These are phyloP conservation scores for Eurystomus gularis DNA, from an alignment of 2,113 vertebrate species.

Conservation along the genomic window DNA sequence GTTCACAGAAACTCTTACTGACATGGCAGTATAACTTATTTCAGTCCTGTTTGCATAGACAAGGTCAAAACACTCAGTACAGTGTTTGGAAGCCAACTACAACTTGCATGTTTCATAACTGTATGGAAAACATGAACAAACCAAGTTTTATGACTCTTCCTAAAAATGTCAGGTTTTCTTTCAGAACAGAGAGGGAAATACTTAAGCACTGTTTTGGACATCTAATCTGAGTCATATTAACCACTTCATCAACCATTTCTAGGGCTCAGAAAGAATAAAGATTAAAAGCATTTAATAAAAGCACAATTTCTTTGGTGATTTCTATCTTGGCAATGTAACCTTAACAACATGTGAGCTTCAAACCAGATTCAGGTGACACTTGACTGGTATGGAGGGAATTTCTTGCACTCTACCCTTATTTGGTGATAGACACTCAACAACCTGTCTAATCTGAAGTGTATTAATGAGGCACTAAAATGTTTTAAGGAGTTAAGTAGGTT, in stretches of 20 bases:
- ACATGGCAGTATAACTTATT: neutral
- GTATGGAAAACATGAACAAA: neutral
- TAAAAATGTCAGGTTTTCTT: neutral
- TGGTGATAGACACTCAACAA: slow-evolving; percentile 31
- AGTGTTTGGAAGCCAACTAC: neutral
- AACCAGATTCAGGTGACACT: neutral
- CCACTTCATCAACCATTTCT: neutral
- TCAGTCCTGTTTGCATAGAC: neutral
- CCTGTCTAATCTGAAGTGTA: slow-evolving; percentile 40
- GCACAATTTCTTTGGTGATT: neutral
- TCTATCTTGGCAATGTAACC: slow-evolving; percentile 5
- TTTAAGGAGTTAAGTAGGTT: slow-evolving; percentile 49
- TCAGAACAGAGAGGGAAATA: neutral
- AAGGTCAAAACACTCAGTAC: neutral
- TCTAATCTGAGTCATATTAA: neutral
- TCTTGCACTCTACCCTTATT: slow-evolving; percentile 19
- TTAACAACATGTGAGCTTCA: neutral
- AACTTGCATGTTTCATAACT: neutral
- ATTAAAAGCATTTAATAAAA: neutral
- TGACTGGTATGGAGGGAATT: neutral
- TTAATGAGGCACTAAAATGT: slow-evolving; percentile 60
- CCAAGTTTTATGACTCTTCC: neutral
- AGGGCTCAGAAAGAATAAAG: neutral
- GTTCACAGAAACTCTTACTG: neutral
- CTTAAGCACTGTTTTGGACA: neutral